Evolutionary conservation across 1,140 invertebrate genomes (phyloP).

Genomic region (Musca vetustissima): DNA sequence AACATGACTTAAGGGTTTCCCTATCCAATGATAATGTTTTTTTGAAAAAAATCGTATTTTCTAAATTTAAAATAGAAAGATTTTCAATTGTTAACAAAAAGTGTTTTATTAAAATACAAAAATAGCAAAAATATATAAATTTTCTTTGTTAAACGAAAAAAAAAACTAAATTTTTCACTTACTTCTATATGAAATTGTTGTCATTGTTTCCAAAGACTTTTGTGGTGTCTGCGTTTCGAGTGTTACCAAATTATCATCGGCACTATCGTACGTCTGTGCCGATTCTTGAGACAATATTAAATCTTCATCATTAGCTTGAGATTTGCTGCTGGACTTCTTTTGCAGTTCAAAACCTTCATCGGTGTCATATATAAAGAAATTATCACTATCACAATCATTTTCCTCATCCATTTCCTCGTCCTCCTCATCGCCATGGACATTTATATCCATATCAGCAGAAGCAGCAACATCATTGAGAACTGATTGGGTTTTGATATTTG

Average conservation of each 20-base stretch:
- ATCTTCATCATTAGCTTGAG: not conserved
- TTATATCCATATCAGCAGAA: no score
- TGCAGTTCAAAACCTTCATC: slow-evolving; percentile 9
- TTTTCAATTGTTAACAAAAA: no score
- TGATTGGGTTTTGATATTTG: not conserved
- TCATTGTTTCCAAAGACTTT: not conserved
- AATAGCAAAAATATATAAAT: no score
- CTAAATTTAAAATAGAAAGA: no score
- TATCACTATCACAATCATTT: slow-evolving; percentile 3
- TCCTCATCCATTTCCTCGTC: not conserved
- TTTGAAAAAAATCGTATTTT: no score
- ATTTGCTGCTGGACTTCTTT: not conserved
- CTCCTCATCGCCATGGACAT: not conserved
- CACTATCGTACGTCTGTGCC: not conserved
- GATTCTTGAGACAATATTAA: not conserved
- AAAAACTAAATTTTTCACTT: no score
- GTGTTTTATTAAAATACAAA: no score
- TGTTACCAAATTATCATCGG: not conserved
- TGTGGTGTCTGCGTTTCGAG: no score
- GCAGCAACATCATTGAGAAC: no score
- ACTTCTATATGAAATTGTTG: not conserved
- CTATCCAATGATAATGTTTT: no score
- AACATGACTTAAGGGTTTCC: no score
- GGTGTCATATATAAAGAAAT: slow-evolving; percentile 12
- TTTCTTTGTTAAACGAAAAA: no score